Conservation (phyloP, 2,113 vertebrate species). For the Bos javanicus region DNA sequence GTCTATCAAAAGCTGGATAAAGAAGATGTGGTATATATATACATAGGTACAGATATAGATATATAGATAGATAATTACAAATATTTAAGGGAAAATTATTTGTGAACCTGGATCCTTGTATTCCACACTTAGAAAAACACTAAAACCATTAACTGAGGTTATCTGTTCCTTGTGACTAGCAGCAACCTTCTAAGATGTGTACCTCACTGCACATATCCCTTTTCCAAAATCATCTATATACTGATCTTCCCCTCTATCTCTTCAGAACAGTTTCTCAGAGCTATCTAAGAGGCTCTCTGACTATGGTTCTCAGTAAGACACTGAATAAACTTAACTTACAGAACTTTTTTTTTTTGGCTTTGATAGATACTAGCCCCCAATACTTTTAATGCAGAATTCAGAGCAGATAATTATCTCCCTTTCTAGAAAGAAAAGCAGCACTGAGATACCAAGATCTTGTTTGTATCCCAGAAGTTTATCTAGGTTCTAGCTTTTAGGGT, state of each 20-base stretch:
- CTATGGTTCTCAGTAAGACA: not conserved
- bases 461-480: not conserved
- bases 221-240: not conserved
- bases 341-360: not conserved
- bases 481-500: not conserved
- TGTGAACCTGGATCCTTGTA: not conserved
- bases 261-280: not conserved
- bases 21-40: not conserved
- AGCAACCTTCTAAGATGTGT: not conserved
- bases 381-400: not conserved
- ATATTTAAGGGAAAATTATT: not conserved
- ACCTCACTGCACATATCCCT: not conserved
- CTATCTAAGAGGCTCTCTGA: not conserved
- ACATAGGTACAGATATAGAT: not conserved
- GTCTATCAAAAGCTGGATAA: not conserved
- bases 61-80: not conserved
- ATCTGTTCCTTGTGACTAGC: not conserved
- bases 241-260: not conserved
- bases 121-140: not conserved
- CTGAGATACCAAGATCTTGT: not conserved
- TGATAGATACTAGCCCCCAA: not conserved
- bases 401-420: not conserved
- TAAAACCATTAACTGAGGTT: not conserved
- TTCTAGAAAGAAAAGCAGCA: not conserved
- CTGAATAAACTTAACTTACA: not conserved